Base-by-base conservation (phyloP, 2,113 vertebrate genomes). In the Leucoraja erinaceus region DNA sequence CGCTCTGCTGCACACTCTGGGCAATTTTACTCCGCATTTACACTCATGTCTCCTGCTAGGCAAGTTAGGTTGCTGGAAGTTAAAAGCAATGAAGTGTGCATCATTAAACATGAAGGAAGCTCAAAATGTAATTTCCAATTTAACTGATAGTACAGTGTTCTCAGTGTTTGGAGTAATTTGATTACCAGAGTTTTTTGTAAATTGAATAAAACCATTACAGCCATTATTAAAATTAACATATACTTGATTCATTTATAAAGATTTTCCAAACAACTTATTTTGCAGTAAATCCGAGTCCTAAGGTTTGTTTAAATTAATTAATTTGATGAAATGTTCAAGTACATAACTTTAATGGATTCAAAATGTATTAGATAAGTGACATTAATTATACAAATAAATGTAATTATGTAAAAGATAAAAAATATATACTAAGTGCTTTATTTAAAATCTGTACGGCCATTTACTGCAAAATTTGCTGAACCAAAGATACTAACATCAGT, bases 261-360 rank as follows among this genome's bases (percentile, higher is more conserved):
- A 63, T 66, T 88, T 88, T 63, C 83, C 83, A 88, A 88, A 66
- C 83, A 88, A 88, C 83, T 88, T 88, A 88, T 88, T 88, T 88
- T 88, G 59, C n/a, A 88, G 83, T 77, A 33, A 77, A 12, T 33
- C 31, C 33, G 28, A 33, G 75, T 88, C 25, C 81, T n/a, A 61
- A 66, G 83, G 83, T 88, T 88, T 88, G 28, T 88, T 88, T 88
- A 63, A 31, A 88, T 66, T 88, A 88, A 88, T 88, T 66, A 88
- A 88, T 88, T 66, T 66, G 83, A 61, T 63, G 83, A 86, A 31
- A 86, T 63, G 28, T 66, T 14, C 83, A 63, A 88, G 59, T 88
- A 88, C 28, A 88, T 88, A 88, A 88, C 59, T 88, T 86, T 86
- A 86, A 86, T 86, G 81, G 28, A 16, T 88, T 31, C 83, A 88